Evolutionary conservation across 1,140 invertebrate genomes (phyloP), one percentile per base, ranked within the genome.

Genomic region (Papilio xuthus): DNA sequence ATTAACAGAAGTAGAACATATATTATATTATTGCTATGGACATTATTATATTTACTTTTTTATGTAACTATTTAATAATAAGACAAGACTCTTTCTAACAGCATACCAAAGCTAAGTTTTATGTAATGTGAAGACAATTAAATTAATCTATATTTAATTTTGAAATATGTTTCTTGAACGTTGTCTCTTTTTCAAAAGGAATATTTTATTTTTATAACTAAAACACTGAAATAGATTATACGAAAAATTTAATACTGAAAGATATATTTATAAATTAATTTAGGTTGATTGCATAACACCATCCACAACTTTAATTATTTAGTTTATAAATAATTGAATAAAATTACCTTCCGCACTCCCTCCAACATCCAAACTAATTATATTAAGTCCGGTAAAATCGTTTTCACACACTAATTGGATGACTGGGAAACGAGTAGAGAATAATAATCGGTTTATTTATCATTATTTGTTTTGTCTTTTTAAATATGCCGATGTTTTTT

Each of bases 361-460:
- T 23, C 56, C 56, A n/a, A n/a, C 50, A 60, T 60, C 20, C 23
- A 60, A 60, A 60, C 56, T 60, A 60, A 60, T 60, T 60, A 60
- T 13, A 60, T 60, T 60, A 60, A 60, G 56, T 60, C 56, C 56
- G 56, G 56, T 60, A 26, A 26, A 60, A 60, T 60, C 56, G 56
- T 23, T 60, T 60, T 28, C 56, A 60, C 56, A 60, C 56, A 60
- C 56, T 60, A 60, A 60, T 60, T 60, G 56, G 56, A 60, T 26
- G 56, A 26, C 56, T 60, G 56, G 56, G 56, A 60, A 56, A 60
- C 56, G 56, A 60, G 23, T 60, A 2, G 56, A 13, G 56, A 60
- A 60, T 60, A 26, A 60, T 60, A 60, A 60, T 60, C 23, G 13
- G 56, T 60, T 60, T 60, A 26, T n/a, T 26, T 60, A 15, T 56